A percentile compares a stretch with the other conserved stretches of the same genome.
Evolutionary conservation across 1,140 invertebrate genomes (phyloP).

Genomic region (Drosophila ambigua): DNA sequence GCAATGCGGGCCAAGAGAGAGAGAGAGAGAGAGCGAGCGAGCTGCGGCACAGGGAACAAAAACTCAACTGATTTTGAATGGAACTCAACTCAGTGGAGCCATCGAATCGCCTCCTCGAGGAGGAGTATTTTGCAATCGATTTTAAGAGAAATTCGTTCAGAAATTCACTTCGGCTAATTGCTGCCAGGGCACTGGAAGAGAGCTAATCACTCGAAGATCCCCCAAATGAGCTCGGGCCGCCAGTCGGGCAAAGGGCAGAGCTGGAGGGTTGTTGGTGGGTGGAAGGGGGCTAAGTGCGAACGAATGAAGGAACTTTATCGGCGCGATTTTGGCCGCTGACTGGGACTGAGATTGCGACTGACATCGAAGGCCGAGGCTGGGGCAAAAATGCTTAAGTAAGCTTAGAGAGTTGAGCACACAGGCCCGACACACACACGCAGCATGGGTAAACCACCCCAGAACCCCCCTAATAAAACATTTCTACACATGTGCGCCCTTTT

Average conservation of each 20-base stretch:
- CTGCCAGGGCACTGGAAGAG: conserved; percentile 1
- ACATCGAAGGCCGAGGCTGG: conserved; percentile 40
- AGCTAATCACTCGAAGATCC: neutral
- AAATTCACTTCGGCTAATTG: conserved; percentile 9
- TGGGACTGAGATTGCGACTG: conserved; percentile 49
- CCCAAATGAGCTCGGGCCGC: neutral
- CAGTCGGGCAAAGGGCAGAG: conserved; percentile 19
- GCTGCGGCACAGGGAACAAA: too few species aligned
- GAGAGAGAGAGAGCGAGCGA: too few species aligned
- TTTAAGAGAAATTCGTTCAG: neutral
- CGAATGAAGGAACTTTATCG: conserved; percentile 41
- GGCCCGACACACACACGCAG: neutral
- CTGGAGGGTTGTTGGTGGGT: too few species aligned
- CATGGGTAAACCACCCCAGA: neutral
- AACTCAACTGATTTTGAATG: too few species aligned
- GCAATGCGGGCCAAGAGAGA: conserved; percentile 27
- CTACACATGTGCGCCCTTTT: conserved; percentile 71
- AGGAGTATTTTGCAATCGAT: too few species aligned
- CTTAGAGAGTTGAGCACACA: conserved; percentile 57
- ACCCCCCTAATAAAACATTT: conserved; percentile 63
- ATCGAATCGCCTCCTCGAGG: too few species aligned
- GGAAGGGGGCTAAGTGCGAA: conserved; percentile 4
- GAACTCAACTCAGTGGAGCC: too few species aligned
- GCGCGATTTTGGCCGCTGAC: conserved; percentile 45
- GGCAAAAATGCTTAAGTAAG: conserved; percentile 76